Evolutionary conservation across 35 echinoderm and acorn worm species (phyloP).

Genomic region (Apostichopus parvimensis): DNA sequence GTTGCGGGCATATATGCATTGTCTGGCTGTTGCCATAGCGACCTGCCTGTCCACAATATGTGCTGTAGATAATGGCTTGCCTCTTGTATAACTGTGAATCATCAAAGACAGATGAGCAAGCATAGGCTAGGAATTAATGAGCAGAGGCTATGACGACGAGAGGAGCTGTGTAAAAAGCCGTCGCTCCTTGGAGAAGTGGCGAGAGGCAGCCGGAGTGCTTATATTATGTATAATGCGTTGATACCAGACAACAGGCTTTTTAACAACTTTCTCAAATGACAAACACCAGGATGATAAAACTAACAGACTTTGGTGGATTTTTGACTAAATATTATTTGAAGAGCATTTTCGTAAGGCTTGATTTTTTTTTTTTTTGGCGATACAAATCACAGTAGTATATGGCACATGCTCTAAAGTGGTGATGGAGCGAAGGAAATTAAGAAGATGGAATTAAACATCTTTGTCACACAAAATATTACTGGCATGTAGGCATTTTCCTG

Average conservation of each 20-base stretch:
- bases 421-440: too few relatives aligned
- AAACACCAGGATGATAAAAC: neutral
- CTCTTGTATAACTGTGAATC: conserved; percentile 8
- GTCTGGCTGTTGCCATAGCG: conserved; percentile 33
- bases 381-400: too few relatives aligned
- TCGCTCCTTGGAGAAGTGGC: neutral
- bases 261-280: neutral
- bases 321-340: too few relatives aligned
- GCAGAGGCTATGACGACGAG: neutral
- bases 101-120: conserved; percentile 11
- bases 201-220: too few relatives aligned
- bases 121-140: neutral
- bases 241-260: neutral
- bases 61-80: neutral
- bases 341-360: too few relatives aligned
- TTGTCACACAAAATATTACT: too few relatives aligned
- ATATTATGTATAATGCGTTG: neutral
- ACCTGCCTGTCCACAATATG: neutral
- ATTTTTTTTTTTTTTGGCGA: too few relatives aligned
- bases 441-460: too few relatives aligned
- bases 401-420: too few relatives aligned
- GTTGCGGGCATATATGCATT: conserved; percentile 16
- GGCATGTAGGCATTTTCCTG: too few relatives aligned
- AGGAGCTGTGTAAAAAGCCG: neutral
- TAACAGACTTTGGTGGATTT: too few relatives aligned